Evolutionary conservation across 2,797 vertebrate genomes (phyloP).

Genomic region (Danio tinwini): DNA sequence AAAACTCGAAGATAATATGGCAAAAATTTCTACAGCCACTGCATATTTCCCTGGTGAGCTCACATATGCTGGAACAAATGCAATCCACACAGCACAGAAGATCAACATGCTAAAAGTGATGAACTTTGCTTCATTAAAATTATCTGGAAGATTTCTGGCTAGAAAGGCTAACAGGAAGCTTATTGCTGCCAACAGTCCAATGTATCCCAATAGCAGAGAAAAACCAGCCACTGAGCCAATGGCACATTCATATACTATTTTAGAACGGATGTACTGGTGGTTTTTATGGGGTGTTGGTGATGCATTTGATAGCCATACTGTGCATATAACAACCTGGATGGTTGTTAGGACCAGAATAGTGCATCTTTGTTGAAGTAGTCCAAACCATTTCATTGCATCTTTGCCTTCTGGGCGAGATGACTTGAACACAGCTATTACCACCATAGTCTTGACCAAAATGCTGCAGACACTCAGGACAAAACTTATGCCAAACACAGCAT

Average conservation of each 20-base stretch:
- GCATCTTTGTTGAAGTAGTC: constrained; percentile 73
- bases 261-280: constrained; percentile 63
- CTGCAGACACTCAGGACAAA: constrained; percentile 18
- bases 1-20: constrained; percentile 7
- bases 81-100: constrained; percentile 29
- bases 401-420: constrained; percentile 66
- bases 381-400: constrained; percentile 70
- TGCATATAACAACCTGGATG: constrained; percentile 2
- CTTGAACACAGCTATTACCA: constrained; percentile 8
- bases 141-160: constrained; percentile 68
- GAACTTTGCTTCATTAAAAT: constrained; percentile 38
- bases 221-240: constrained; percentile 68
- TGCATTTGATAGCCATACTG: constrained; percentile 14
- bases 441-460: constrained; percentile 30
- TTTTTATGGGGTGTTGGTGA: constrained; percentile 66
- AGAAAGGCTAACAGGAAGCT: constrained; percentile 76
- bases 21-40: constrained; percentile 23
- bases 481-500: constrained; percentile 24
- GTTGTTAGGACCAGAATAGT: constrained; percentile 53
- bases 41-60: constrained; percentile 29
- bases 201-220: constrained; percentile 73
- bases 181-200: constrained; percentile 71
- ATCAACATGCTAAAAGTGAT: constrained; percentile 16
- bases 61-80: constrained; percentile 21
- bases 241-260: constrained; percentile 71